A percentile compares a stretch with the other conserved stretches of the same genome.
These are phyloP conservation scores for Tringa solitaria DNA, from an alignment of 2,113 vertebrate genomes.

Conservation along the genomic window DNA sequence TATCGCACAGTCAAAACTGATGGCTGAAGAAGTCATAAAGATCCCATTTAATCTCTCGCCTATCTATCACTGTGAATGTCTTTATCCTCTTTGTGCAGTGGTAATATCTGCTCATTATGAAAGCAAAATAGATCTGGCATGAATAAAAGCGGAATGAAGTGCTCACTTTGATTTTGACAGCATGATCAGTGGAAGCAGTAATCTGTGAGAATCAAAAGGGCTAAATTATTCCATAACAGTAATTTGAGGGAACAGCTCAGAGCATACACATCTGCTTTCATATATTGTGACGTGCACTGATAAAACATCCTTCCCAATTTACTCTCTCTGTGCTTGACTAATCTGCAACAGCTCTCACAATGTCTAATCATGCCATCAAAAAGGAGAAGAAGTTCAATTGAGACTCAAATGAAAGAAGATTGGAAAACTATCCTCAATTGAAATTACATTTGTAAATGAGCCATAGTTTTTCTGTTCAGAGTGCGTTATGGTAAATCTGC, in stretches of 20 bases:
- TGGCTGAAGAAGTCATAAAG: slow-evolving; percentile 92
- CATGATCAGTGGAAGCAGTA: slow-evolving; percentile 87
- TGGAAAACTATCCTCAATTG: slow-evolving; percentile 86
- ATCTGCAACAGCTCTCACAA: slow-evolving; percentile 83
- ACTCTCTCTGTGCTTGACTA: slow-evolving; percentile 89
- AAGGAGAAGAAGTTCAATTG: slow-evolving; percentile 78
- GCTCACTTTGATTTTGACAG: slow-evolving; percentile 88
- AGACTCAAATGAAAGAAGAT: slow-evolving; percentile 86
- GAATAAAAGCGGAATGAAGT: slow-evolving; percentile 85
- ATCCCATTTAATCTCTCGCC: slow-evolving; percentile 92
- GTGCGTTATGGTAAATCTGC: slow-evolving; percentile 78
- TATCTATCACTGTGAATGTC: slow-evolving; percentile 89
- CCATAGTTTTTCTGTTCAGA: slow-evolving; percentile 81
- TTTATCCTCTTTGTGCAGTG: slow-evolving; percentile 86
- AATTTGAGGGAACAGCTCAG: slow-evolving; percentile 88
- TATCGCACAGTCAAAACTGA: slow-evolving; percentile 88
- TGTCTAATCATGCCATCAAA: slow-evolving; percentile 93
- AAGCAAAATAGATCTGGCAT: slow-evolving; percentile 90
- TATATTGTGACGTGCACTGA: slow-evolving; percentile 86
- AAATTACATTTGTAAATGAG: slow-evolving; percentile 94
- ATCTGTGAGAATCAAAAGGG: slow-evolving; percentile 87
- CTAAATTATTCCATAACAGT: slow-evolving; percentile 90
- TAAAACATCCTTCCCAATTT: slow-evolving; percentile 98
- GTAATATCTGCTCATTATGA: slow-evolving; percentile 93
- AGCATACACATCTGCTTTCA: slow-evolving; percentile 86